Conservation (phyloP, 2,888 invertebrate genomes). For the Ethmia dodecea region DNA sequence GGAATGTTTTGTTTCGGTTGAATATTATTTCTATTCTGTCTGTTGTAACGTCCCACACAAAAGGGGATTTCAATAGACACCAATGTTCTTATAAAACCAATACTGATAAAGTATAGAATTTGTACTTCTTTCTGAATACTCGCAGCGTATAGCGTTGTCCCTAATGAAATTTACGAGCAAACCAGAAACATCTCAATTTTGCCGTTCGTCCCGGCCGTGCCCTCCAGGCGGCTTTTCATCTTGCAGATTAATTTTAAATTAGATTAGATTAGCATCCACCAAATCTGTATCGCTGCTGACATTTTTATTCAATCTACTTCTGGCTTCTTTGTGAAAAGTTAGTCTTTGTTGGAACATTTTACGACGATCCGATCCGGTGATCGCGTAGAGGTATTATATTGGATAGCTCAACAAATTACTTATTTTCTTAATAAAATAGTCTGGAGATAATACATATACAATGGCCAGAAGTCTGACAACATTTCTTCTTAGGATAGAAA, state of each 20-base stretch:
- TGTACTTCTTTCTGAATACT: slow-evolving; percentile 40
- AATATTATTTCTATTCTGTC: too few relatives aligned
- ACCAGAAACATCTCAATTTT: slow-evolving; percentile 50
- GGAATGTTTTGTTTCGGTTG: too few relatives aligned
- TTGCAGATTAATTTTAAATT: slow-evolving; percentile 64
- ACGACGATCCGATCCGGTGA: too few relatives aligned
- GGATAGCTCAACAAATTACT: too few relatives aligned
- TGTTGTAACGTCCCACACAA: too few relatives aligned
- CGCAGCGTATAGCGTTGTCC: slow-evolving; percentile 34
- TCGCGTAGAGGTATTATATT: too few relatives aligned
- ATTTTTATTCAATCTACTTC: slow-evolving; percentile 41
- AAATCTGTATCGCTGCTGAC: slow-evolving; percentile 43
- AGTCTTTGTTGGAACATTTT: background rate
- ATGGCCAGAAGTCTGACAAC: too few relatives aligned
- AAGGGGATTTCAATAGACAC: too few relatives aligned
- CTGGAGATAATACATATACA: too few relatives aligned
- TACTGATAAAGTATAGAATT: slow-evolving; percentile 4
- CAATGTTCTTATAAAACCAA: too few relatives aligned
- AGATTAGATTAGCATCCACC: slow-evolving; percentile 58
- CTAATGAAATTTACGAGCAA: slow-evolving; percentile 54
- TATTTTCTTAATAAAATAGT: too few relatives aligned
- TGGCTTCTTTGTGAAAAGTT: slow-evolving; percentile 4
- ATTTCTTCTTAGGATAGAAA: too few relatives aligned
- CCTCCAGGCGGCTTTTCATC: slow-evolving; percentile 51
- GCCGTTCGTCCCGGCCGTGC: slow-evolving; percentile 27